Percentiles rank a stretch among this genome's conserved stretches.
These are phyloP conservation scores for Aquatica leii DNA, from an alignment of 2,888 invertebrate genomes.

Conservation along the genomic window DNA sequence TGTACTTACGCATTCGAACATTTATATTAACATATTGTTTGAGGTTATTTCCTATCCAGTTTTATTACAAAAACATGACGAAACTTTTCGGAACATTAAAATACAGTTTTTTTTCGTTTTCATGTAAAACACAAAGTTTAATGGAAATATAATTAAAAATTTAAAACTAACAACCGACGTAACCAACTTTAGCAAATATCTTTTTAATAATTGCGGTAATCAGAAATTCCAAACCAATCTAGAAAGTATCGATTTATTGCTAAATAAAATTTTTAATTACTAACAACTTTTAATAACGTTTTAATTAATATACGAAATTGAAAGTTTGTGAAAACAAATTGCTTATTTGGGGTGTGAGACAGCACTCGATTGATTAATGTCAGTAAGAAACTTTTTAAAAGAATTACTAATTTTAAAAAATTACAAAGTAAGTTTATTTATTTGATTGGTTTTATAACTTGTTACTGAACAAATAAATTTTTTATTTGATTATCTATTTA, in stretches of 20 bases:
- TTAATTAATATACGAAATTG: slow-evolving; percentile 25
- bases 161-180: slow-evolving; percentile 6
- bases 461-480: too few species aligned
- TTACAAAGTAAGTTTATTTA: too few species aligned
- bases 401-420: slow-evolving; percentile 18
- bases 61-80: neutral
- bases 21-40: slow-evolving; percentile 31
- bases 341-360: slow-evolving; percentile 14
- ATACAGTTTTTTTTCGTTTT: slow-evolving; percentile 8
- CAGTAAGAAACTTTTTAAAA: slow-evolving; percentile 1
- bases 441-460: too few species aligned
- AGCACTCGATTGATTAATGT: neutral
- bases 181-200: slow-evolving; percentile 4
- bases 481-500: too few species aligned
- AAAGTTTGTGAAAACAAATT: slow-evolving; percentile 25
- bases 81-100: slow-evolving; percentile 17
- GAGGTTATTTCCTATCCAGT: slow-evolving; percentile 26
- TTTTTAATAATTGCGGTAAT: slow-evolving; percentile 13
- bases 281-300: slow-evolving; percentile 28
- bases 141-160: slow-evolving; percentile 22
- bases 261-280: slow-evolving; percentile 27
- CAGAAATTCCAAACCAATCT: slow-evolving; percentile 14
- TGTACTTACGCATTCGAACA: slow-evolving; percentile 25
- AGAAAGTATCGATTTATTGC: slow-evolving; percentile 24
- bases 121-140: slow-evolving; percentile 16